Base-by-base conservation (phyloP, 2,888 invertebrate genomes). In the Mesodorylaimus sp. region DNA sequence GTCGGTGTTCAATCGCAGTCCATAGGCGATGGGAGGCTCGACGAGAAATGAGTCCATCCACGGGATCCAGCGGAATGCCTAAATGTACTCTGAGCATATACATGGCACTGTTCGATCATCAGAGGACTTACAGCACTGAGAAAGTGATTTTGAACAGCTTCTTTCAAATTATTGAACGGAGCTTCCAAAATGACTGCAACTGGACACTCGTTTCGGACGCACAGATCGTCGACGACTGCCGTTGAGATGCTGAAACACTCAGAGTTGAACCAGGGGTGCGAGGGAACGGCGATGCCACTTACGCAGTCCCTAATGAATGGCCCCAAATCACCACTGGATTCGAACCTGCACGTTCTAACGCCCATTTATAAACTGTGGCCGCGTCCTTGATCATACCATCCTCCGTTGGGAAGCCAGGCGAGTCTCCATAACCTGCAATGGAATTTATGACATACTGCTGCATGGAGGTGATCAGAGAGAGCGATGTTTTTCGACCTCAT, bases 111-210 rank as follows among this genome's bases (percentile, higher is more conserved):
- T n/a, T n/a, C n/a, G n/a, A n/a, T n/a, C n/a, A n/a, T 32, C 13
- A 37, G 16, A 27, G 43, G 50, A 38, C 60, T 58, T 53, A 68
- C 68, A 42, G 56, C 52, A 38, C 66, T 57, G 52, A 89, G 73
- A 0, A 87, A 87, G 73, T 88, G 84, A 57, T 80, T 73, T 0
- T 75, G 71, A 2, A 91, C 79, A 66, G 88, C 93, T 58, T 89
- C 88, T 2, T 77, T 76, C 55, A 95, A 75, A 65, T 84, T 89
- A 63, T 82, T 89, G 70, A 95, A 95, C 0, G 93, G 89, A 21
- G 88, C 78, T 68, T 95, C 93, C 3, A 95, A 71, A 51, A 95
- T 76, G 0, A 95, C 69, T 0, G 83, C 89, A 37, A 63, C 56
- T 1, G 75, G 74, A 2, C 61, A 57, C 60, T 58, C 44, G 52